Percentiles rank a stretch among this genome's conserved stretches.
phyloP scores from a whole-genome alignment of 2,113 vertebrate genomes.

The Condylura cristata region DNA sequence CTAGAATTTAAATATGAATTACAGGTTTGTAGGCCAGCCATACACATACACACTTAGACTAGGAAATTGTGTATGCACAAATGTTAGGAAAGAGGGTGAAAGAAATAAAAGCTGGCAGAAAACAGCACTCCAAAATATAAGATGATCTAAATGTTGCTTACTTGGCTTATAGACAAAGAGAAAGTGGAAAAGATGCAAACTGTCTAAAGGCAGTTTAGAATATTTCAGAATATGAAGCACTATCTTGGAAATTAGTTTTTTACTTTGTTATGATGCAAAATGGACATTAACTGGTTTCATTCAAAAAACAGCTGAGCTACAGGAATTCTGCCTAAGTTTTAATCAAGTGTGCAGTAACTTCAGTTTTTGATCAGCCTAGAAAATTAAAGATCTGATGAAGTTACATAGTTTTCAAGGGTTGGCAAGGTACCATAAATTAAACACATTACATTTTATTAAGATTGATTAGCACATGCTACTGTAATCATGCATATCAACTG shows the following conservation, averaged over 20 bases:
- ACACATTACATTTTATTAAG: neutral
- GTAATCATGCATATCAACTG: neutral
- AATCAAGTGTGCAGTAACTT: slow-evolving; percentile 18
- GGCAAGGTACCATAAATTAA: slow-evolving; percentile 20
- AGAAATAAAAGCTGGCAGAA: slow-evolving; percentile 23
- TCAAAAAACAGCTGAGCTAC: neutral
- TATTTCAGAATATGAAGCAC: slow-evolving; percentile 18
- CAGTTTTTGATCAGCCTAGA: neutral
- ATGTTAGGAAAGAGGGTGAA: neutral
- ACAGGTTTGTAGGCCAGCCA: neutral
- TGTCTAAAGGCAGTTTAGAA: neutral
- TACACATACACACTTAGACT: slow-evolving; percentile 10
- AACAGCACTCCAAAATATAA: neutral
- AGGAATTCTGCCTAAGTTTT: slow-evolving; percentile 14
- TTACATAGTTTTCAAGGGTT: neutral
- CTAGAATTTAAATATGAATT: slow-evolving; percentile 1
- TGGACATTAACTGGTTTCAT: slow-evolving; percentile 20
- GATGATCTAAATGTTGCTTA: neutral
- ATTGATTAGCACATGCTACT: neutral
- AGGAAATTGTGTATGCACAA: neutral
- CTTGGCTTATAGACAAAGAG: neutral
- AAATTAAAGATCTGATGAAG: slow-evolving; percentile 35
- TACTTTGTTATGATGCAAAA: neutral
- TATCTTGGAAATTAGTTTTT: neutral
- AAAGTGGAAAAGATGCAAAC: neutral